Percentiles rank a stretch among this genome's conserved stretches.
These are phyloP conservation scores for Trachymyrmex cornetzi DNA, from an alignment of 1,140 invertebrate species.

Conservation along the genomic window DNA sequence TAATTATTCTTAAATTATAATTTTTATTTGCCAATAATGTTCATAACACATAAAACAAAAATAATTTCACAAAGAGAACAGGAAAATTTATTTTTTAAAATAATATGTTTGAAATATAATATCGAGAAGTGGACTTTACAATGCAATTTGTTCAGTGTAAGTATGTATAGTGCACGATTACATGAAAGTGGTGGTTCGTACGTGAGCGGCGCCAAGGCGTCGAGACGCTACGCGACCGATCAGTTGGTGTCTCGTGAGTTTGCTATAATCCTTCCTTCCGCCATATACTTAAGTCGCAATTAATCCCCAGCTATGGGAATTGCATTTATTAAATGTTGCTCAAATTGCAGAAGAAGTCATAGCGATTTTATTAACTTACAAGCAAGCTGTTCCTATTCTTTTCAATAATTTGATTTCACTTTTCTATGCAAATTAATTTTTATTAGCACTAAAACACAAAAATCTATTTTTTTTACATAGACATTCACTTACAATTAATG, in stretches of 20 bases:
- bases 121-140: slow-evolving; percentile 38
- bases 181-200: background rate
- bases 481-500: background rate
- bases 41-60: background rate
- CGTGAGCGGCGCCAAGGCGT: slow-evolving; percentile 75
- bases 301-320: slow-evolving; percentile 17
- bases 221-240: slow-evolving; percentile 73
- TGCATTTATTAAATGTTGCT: background rate
- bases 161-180: slow-evolving; percentile 38
- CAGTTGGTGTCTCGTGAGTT: slow-evolving; percentile 42
- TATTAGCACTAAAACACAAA: background rate
- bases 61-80: background rate
- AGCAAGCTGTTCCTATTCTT: background rate
- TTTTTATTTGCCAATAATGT: background rate
- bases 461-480: background rate
- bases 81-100: background rate
- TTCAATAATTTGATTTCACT: background rate
- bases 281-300: slow-evolving; percentile 30
- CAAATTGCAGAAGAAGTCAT: slow-evolving; percentile 4
- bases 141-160: slow-evolving; percentile 20
- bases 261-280: slow-evolving; percentile 62
- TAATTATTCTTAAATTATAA: background rate
- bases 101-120: slow-evolving; percentile 7
- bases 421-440: slow-evolving; percentile 1
- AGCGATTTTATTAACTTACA: background rate